phyloP scores from a whole-genome alignment of 2,888 invertebrate genomes.

The Griposia aprilina region DNA sequence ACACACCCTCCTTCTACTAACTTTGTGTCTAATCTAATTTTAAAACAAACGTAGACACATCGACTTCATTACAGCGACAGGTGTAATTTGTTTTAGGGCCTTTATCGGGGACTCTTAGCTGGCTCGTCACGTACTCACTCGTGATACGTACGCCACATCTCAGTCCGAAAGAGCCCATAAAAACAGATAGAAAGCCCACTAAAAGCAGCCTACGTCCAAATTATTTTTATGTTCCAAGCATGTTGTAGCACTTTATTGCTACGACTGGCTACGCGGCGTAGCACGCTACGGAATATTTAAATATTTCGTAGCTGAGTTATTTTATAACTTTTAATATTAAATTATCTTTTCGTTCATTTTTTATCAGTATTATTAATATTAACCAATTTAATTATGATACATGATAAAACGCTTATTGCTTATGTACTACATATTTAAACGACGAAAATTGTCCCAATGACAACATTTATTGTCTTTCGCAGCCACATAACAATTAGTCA shows the following conservation, averaged over 20 bases:
- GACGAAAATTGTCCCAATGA: neutral
- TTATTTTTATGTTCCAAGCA: constrained; percentile 61
- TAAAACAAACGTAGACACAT: constrained; percentile 42
- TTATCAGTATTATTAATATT: neutral
- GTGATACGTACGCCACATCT: constrained; percentile 61
- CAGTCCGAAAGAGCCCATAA: constrained; percentile 61
- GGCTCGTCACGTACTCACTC: constrained; percentile 59
- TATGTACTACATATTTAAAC: neutral
- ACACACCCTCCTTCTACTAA: neutral
- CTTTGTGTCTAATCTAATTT: constrained; percentile 6
- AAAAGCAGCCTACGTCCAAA: constrained; percentile 63
- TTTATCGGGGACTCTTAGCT: constrained; percentile 51
- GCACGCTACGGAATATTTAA: constrained; percentile 38
- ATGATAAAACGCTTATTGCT: neutral
- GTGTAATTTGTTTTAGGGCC: constrained; percentile 56
- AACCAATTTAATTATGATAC: neutral
- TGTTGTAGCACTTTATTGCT: constrained; percentile 64
- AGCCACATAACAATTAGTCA: constrained; percentile 26
- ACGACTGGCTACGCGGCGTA: constrained; percentile 52
- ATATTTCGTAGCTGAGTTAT: constrained; percentile 21
- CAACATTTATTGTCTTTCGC: neutral
- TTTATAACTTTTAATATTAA: constrained; percentile 2
- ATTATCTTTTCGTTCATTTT: neutral
- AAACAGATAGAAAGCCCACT: constrained; percentile 63
- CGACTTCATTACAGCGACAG: constrained; percentile 38